Evolutionary conservation across 2,113 vertebrate species (phyloP), one percentile per base, ranked within the genome.

Genomic region (Oncorhynchus masou): DNA sequence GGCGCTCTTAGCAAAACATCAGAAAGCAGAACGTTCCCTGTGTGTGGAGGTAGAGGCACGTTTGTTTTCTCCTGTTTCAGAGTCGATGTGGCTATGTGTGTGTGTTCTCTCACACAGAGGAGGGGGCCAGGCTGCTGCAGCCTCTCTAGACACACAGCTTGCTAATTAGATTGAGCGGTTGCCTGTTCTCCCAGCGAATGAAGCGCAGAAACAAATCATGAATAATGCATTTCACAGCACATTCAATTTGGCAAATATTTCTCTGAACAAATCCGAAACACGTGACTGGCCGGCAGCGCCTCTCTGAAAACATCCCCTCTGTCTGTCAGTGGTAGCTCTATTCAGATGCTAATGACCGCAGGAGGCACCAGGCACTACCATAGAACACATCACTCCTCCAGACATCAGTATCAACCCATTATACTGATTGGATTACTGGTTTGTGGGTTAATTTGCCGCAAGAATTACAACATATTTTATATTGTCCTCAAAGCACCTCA

Each of bases 291-390:
- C 31, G 66, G 39, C 77, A 76, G 51, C 12, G 4, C 51, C 51
- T 54, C 59, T 83, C 80, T 85, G 76, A 87, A 85, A 87, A 82
- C 78, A 78, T 74, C 79, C 79, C 24, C 57, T 48, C 69, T 22
- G 59, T 60, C 19, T 16, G 64, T 64, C 68, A 5, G 19, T 62
- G 48, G 59, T 22, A 62, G 59, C 59, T 7, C 59, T 22, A 83
- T 79, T 90, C 84, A 85, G 82, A 88, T 86, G 81, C 74, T 88
- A 91, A 90, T 85, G 81, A 82, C 64, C 31, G 75, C 2, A 25
- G 51, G 73, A 79, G 59, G 79, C 88, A 84, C 84, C 83, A 75
- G 83, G 78, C 75, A 13, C 65, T 54, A 54, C 9, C 15, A 51
- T 51, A 51, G 13, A 51, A 54, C 13, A 51, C 3, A 15, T 4